These are phyloP conservation scores for Rotaria sp. DNA, from an alignment of 2,888 invertebrate genomes.

Conservation along the genomic window DNA sequence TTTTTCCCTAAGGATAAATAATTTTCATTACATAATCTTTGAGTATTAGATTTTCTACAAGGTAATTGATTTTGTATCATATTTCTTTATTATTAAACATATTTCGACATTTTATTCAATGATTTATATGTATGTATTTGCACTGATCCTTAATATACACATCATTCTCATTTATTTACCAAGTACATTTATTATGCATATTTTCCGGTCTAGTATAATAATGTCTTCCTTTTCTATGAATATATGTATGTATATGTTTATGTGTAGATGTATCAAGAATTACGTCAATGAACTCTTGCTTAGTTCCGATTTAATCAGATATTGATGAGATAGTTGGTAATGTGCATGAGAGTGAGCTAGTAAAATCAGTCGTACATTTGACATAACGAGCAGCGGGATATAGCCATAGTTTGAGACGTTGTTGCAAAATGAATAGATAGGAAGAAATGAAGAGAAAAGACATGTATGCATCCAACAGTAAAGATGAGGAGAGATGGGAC, in stretches of 20 bases:
- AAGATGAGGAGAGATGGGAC: neutral
- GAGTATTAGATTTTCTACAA: neutral
- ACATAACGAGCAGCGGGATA: neutral
- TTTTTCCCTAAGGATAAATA: too few species aligned
- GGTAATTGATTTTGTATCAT: neutral
- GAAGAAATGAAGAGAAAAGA: neutral
- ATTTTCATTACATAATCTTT: too few species aligned
- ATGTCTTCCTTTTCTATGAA: neutral
- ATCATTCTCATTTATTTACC: neutral
- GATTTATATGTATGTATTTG: neutral
- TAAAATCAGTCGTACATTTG: neutral
- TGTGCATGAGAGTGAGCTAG: neutral
- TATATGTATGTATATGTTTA: neutral
- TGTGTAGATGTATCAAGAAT: neutral
- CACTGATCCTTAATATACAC: neutral
- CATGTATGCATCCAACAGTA: neutral
- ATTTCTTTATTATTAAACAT: neutral
- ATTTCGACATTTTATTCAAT: neutral
- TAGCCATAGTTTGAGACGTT: neutral
- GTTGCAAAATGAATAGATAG: neutral
- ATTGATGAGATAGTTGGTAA: neutral
- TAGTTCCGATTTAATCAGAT: conserved; percentile 2
- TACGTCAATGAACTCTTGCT: conserved; percentile 4
- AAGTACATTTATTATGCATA: neutral
- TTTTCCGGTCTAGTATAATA: neutral